These are phyloP conservation scores for Papilio aristodemus DNA, from an alignment of 1,140 invertebrate species.

Conservation along the genomic window DNA sequence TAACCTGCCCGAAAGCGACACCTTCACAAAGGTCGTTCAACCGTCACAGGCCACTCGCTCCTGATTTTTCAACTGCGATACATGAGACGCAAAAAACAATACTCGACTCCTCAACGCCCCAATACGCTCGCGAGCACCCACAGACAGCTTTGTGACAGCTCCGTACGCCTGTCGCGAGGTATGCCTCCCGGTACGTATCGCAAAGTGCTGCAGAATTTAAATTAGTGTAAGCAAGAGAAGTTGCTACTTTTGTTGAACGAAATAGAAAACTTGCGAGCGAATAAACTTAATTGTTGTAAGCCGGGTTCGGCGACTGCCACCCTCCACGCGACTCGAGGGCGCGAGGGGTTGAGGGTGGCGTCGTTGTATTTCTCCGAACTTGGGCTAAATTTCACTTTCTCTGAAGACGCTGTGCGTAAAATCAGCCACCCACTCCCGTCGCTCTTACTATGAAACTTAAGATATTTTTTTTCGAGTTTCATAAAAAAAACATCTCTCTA, in stretches of 20 bases:
- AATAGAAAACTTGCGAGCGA: slow-evolving; percentile 72
- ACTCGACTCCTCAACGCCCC: background rate
- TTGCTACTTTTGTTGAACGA: slow-evolving; percentile 54
- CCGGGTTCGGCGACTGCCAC: slow-evolving; percentile 66
- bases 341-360: slow-evolving; percentile 48
- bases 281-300: slow-evolving; percentile 80
- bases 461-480: slow-evolving; percentile 47
- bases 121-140: background rate
- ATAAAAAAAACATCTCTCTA: background rate
- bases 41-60: slow-evolving; percentile 56
- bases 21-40: slow-evolving; percentile 79
- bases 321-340: slow-evolving; percentile 52
- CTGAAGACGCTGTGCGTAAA: slow-evolving; percentile 77
- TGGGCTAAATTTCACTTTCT: slow-evolving; percentile 80
- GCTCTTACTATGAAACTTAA: slow-evolving; percentile 57
- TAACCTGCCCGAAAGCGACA: slow-evolving; percentile 78
- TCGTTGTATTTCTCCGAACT: slow-evolving; percentile 78
- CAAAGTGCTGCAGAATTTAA: slow-evolving; percentile 11
- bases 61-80: slow-evolving; percentile 46
- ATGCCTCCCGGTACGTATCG: background rate
- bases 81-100: slow-evolving; percentile 25
- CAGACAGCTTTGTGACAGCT: background rate
- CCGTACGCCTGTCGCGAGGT: background rate
- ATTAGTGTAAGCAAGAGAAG: slow-evolving; percentile 39
- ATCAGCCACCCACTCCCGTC: slow-evolving; percentile 67